These are phyloP conservation scores for Oreochromis grahami DNA, from an alignment of 2,797 vertebrate species.

Conservation along the genomic window DNA sequence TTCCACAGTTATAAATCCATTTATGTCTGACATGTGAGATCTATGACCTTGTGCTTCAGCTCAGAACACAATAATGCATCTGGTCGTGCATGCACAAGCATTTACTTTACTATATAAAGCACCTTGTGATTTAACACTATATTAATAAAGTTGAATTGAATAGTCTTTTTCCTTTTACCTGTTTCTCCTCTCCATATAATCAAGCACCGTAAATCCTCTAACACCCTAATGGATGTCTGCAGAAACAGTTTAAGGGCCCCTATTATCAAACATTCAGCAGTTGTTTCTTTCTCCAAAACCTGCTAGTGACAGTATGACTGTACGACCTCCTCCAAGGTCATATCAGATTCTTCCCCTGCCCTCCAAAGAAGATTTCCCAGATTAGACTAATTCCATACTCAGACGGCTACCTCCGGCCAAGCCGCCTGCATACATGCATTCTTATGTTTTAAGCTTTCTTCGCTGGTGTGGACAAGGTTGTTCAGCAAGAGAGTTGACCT, in stretches of 20 bases:
- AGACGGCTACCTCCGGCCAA: conserved; percentile 13
- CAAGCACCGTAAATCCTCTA: not conserved
- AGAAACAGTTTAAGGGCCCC: not conserved
- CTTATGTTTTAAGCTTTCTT: conserved; percentile 23
- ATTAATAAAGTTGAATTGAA: not conserved
- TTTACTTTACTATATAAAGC: not conserved
- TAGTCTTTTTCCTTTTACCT: not conserved
- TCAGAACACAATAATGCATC: not conserved
- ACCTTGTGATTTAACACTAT: not conserved
- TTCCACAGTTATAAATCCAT: conserved; percentile 29
- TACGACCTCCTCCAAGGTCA: conserved; percentile 57
- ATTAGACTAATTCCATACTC: conserved; percentile 46
- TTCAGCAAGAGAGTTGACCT: conserved; percentile 28
- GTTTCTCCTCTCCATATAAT: not conserved
- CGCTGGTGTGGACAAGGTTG: conserved; percentile 46
- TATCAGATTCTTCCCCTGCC: conserved; percentile 22
- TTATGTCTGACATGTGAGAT: conserved; percentile 31
- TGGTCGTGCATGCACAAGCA: not conserved
- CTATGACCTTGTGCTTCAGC: conserved; percentile 18
- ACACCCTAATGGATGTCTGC: not conserved
- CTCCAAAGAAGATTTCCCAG: conserved; percentile 47
- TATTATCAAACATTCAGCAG: conserved; percentile 2
- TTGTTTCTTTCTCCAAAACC: not conserved
- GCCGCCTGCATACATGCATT: conserved; percentile 46
- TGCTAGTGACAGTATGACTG: conserved; percentile 32